These are phyloP conservation scores for Myrmecobius fasciatus DNA, from an alignment of 2,113 vertebrate species.

Conservation along the genomic window DNA sequence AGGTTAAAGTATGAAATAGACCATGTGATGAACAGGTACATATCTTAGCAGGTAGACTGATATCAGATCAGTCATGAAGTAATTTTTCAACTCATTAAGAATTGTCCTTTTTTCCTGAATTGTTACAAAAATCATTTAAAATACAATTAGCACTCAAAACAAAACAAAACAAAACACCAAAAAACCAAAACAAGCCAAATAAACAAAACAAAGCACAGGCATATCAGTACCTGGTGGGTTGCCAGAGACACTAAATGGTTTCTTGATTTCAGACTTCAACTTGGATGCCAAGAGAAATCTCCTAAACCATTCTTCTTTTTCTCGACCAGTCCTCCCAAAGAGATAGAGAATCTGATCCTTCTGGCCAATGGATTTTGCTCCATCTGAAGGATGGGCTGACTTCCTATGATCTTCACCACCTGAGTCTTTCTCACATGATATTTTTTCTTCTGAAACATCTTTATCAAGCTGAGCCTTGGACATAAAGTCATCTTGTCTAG, in stretches of 20 bases:
- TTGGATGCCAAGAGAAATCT: conserved; percentile 92
- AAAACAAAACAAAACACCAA: too few relatives aligned
- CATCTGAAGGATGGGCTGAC: conserved; percentile 78
- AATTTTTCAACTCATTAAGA: conserved; percentile 26
- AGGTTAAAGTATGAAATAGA: background rate
- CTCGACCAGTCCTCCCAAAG: conserved; percentile 96
- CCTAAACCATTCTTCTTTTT: conserved; percentile 98
- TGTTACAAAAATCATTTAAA: conserved; percentile 41
- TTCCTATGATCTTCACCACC: conserved; percentile 88
- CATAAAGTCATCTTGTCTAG: conserved; percentile 97
- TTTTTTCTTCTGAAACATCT: conserved; percentile 85
- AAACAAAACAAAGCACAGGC: background rate
- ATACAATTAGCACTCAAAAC: background rate
- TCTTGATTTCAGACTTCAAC: conserved; percentile 88
- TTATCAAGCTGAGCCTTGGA: conserved; percentile 92
- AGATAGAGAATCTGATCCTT: conserved; percentile 93
- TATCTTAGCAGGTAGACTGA: background rate
- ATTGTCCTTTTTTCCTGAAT: background rate
- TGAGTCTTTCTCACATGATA: conserved; percentile 84
- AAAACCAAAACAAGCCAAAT: too few relatives aligned
- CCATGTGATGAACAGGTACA: background rate
- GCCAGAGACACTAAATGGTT: conserved; percentile 82
- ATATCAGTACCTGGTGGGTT: conserved; percentile 87
- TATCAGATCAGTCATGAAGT: background rate
- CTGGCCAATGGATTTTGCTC: conserved; percentile 72